Base-by-base conservation (phyloP, 2,113 vertebrate species). In the Paramormyrops kingsleyae region DNA sequence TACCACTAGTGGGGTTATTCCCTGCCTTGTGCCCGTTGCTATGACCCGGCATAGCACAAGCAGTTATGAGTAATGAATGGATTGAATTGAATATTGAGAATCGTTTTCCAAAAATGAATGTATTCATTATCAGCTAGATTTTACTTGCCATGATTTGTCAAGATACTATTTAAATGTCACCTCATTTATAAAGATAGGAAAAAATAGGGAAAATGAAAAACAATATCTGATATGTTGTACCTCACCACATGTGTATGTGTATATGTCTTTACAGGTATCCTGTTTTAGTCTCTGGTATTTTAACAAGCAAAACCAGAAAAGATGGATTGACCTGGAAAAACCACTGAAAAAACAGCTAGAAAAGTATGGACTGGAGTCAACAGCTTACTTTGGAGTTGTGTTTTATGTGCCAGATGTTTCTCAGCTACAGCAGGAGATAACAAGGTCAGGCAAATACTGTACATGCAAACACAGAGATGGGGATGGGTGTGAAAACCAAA, bases 281-380 rank as follows among this genome's bases (percentile, higher is more conserved):
- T 99, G 97, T 94, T 99, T 99, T 95, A 99, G 98, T 91, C 96
- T 99, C 87, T 99, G 98, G 98, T 99, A 99, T 94, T 97, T 95
- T 93, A 99, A 99, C 93, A 99, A 99, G 95, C 99, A 99, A 93
- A 98, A 97, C 91, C 99, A 98, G 94, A 97, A 97, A 92, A 97
- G 99, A 91, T 99, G 99, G 99, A 97, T 99, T 44, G 99, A 99
- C 92, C 92, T 99, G 95, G 99, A 99, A 88, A 99, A 99, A 89
- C 97, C 98, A 10, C 95, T 99, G 87, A 99, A 99, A 95, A 99
- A 99, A 93, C 99, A 99, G 94, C 95, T 99, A 91, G 98, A 99
- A 92, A 99, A 99, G 93, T 96, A 99, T 1, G 97, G 97, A 1
- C 83, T 97, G 95, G 99, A 99, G 90, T 97, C 99, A n/a, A 99